These are phyloP conservation scores for Betta splendens DNA, from an alignment of 2,797 vertebrate genomes.

Conservation along the genomic window DNA sequence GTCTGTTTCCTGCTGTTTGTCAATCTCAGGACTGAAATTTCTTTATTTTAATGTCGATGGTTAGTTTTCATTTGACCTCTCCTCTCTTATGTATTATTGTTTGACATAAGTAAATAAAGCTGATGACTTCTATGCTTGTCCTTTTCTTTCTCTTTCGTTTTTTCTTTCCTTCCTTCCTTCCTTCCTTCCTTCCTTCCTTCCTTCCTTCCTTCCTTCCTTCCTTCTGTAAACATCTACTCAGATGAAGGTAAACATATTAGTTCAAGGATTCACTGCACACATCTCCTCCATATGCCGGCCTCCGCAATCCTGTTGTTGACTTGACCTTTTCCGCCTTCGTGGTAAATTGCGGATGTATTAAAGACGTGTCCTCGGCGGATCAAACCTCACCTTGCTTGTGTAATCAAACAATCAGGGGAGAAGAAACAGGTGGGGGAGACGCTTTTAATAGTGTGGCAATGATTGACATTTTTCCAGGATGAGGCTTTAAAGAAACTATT, in stretches of 20 bases:
- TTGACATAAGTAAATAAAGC: slow-evolving; percentile 82
- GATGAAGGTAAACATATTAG: slow-evolving; percentile 70
- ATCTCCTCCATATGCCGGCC: slow-evolving; percentile 63
- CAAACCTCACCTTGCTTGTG: slow-evolving; percentile 21
- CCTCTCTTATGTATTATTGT: slow-evolving; percentile 79
- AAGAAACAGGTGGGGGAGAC: background rate
- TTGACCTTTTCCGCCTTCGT: slow-evolving; percentile 60
- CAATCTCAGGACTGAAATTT: slow-evolving; percentile 82
- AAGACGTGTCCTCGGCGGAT: slow-evolving; percentile 3
- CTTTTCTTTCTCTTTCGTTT: slow-evolving; percentile 53
- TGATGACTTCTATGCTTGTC: slow-evolving; percentile 68
- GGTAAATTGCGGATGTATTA: background rate
- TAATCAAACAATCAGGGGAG: slow-evolving; percentile 6
- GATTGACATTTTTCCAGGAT: slow-evolving; percentile 22
- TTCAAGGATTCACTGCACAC: slow-evolving; percentile 53
- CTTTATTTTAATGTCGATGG: slow-evolving; percentile 79
- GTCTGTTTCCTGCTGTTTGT: slow-evolving; percentile 77
- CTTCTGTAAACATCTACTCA: slow-evolving; percentile 22
- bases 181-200: background rate
- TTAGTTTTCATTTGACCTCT: slow-evolving; percentile 77
- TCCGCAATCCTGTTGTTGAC: slow-evolving; percentile 61
- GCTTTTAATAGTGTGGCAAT: background rate
- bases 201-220: background rate
- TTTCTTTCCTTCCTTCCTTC: slow-evolving; percentile 10
- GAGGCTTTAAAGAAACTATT: slow-evolving; percentile 32